These are phyloP conservation scores for Rhinogobius similis DNA, from an alignment of 2,113 vertebrate species.

Conservation along the genomic window DNA sequence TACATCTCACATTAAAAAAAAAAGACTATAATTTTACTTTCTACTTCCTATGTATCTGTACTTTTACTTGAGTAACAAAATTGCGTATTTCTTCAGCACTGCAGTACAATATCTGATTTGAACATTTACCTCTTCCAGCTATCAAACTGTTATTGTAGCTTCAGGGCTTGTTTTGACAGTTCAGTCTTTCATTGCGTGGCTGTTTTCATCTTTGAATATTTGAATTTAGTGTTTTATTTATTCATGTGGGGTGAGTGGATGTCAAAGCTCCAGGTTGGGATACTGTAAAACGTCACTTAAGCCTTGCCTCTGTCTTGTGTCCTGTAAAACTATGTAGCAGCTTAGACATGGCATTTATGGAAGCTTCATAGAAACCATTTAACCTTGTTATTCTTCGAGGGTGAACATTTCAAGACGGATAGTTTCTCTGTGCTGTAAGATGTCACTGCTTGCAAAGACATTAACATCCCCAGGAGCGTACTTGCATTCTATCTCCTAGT, in stretches of 20 bases:
- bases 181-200: background rate
- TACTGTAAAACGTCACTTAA: background rate
- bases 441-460: constrained; percentile 3
- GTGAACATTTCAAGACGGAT: background rate
- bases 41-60: too few species aligned
- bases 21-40: too few species aligned
- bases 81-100: too few species aligned
- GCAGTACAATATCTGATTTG: too few species aligned
- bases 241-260: background rate
- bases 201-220: background rate
- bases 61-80: too few species aligned
- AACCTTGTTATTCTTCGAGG: background rate
- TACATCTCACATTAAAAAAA: too few species aligned
- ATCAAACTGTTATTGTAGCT: background rate
- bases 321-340: background rate
- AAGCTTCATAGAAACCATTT: background rate
- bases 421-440: background rate
- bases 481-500: background rate
- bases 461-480: background rate
- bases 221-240: background rate
- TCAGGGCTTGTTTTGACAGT: background rate
- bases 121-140: background rate
- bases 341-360: background rate
- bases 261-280: background rate
- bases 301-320: background rate